Base-by-base conservation (phyloP, 2,113 vertebrate species). In the Amazona guildingii region DNA sequence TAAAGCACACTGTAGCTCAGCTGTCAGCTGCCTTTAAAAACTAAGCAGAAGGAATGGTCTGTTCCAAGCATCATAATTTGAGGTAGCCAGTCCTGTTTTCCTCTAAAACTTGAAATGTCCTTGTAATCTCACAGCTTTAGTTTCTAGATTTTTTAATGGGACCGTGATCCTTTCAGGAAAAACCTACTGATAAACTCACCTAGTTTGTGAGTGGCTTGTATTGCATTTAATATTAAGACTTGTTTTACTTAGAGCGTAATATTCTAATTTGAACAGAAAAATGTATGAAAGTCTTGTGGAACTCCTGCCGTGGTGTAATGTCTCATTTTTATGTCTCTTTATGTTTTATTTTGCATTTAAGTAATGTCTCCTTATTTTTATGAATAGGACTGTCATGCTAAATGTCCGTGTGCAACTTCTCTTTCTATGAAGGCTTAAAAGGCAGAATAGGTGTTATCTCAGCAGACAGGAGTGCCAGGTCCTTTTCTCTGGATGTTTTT, bases 181-280 rank as follows among this genome's bases (percentile, higher is more conserved):
- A 73, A 49, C 9, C 13, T 55, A 35, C 44, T 66, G 87, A 86
- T 54, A 94, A 95, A 95, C 72, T 96, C 33, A 9, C 13, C 90
- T 91, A 55, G 78, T 83, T 95, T 96, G 89, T 51, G 48, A 95
- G 95, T 95, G 92, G 94, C 88, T 93, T 72, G 78, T 91, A 82
- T 35, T 96, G 87, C 78, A 69, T 52, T 90, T 80, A 83, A 96
- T 66, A 92, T 89, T 80, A 95, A 79, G 37, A 84, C 20, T 61
- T 67, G n/a, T 66, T 88, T 54, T 61, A 51, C 61, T 41, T 95
- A 63, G 69, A 93, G 91, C 6, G 9, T 61, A 63, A 74, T 21
- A 69, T 86, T 88, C 49, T 77, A 35, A 39, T 83, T 90, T 35
- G 51, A 80, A 89, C 51, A 35, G 59, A 43, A 43, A 43, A 43